phyloP scores from a whole-genome alignment of 2,797 vertebrate genomes.

The Gallinago nigripennis region DNA sequence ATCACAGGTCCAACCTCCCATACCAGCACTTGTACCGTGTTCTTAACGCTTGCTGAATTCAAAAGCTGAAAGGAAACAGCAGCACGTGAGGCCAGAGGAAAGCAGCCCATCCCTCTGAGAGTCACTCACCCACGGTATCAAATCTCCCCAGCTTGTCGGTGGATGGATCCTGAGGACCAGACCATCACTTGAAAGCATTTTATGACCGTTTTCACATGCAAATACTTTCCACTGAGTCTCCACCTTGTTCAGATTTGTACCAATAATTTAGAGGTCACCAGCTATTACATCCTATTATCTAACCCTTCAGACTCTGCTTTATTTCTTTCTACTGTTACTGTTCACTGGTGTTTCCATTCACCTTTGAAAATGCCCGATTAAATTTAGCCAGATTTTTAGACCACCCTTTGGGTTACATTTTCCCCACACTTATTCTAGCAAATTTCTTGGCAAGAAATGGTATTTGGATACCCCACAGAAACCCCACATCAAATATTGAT shows the following conservation, averaged over 20 bases:
- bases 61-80: neutral
- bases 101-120: neutral
- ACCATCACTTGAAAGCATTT: neutral
- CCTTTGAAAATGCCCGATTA: constrained; percentile 13
- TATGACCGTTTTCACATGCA: neutral
- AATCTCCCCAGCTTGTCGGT: neutral
- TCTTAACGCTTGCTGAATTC: neutral
- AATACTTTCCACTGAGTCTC: neutral
- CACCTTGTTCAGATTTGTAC: neutral
- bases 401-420: neutral
- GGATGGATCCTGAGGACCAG: neutral
- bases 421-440: neutral
- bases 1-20: neutral
- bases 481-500: constrained; percentile 26
- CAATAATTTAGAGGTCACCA: constrained; percentile 28
- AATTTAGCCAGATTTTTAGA: constrained; percentile 7
- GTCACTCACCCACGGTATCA: neutral
- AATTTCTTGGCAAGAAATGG: constrained; percentile 16
- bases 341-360: neutral
- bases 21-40: neutral
- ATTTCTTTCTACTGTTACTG: neutral
- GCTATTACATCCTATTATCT: constrained; percentile 29
- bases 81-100: neutral
- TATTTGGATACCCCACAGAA: constrained; percentile 48
- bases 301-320: neutral